Conservation (phyloP, 2,797 vertebrate species). For the Hafferia zeledoni region DNA sequence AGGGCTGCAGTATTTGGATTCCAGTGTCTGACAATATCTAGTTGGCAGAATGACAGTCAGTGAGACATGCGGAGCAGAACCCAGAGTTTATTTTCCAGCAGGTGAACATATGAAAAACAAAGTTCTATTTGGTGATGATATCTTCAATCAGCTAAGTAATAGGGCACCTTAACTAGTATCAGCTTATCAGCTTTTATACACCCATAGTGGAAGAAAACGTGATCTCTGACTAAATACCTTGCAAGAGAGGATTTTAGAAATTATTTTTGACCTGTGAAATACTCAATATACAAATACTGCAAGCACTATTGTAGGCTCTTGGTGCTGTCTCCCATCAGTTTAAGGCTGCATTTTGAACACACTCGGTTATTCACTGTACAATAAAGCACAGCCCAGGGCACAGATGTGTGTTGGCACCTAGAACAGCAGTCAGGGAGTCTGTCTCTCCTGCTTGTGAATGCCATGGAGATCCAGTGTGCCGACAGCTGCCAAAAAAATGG, state of each 20-base stretch:
- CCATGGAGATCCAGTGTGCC: rapidly evolving
- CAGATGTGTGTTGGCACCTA: background rate
- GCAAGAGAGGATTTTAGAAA: background rate
- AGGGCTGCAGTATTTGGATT: background rate
- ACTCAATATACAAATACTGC: background rate
- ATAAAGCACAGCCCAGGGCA: background rate
- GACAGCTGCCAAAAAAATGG: background rate
- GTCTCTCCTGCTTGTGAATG: background rate
- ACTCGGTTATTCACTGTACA: background rate
- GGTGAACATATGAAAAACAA: background rate
- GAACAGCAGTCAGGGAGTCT: rapidly evolving
- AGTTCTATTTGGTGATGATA: background rate
- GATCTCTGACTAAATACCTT: background rate
- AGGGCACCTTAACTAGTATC: background rate
- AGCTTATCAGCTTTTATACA: background rate
- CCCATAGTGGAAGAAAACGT: background rate
- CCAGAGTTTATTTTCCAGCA: background rate
- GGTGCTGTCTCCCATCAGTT: background rate
- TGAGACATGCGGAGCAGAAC: background rate
- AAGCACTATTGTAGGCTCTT: background rate
- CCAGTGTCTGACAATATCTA: background rate
- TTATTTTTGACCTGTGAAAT: background rate
- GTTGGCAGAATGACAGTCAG: background rate
- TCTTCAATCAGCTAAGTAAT: background rate
- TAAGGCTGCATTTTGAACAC: background rate